Conservation (phyloP, 2,888 invertebrate genomes). For the Epiblema foenella region DNA sequence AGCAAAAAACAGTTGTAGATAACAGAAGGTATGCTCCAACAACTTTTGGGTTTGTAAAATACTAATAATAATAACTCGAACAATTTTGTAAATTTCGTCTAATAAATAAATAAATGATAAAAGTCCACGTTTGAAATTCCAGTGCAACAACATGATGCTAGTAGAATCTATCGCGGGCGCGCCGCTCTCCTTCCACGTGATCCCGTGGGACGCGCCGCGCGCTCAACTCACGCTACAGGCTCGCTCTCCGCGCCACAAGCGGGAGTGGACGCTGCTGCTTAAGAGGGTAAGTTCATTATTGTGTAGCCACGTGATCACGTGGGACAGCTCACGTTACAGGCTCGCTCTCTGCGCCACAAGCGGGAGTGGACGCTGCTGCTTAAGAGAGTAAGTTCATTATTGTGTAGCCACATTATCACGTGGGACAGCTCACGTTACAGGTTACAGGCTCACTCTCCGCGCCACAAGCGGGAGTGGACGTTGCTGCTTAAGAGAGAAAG, state of each 20-base stretch:
- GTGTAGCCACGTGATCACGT: background rate
- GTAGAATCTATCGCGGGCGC: slow-evolving; percentile 98
- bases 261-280: slow-evolving; percentile 87
- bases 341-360: too few relatives aligned
- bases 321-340: too few relatives aligned
- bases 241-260: slow-evolving; percentile 92
- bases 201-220: slow-evolving; percentile 97
- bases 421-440: too few relatives aligned
- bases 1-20: too few relatives aligned
- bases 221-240: slow-evolving; percentile 96
- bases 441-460: too few relatives aligned
- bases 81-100: too few relatives aligned
- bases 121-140: slow-evolving; percentile 52
- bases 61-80: too few relatives aligned
- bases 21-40: too few relatives aligned
- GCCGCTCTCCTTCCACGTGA: slow-evolving; percentile 97
- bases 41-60: too few relatives aligned
- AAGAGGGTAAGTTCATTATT: slow-evolving; percentile 77
- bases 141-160: slow-evolving; percentile 99
- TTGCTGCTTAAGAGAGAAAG: slow-evolving; percentile 81
- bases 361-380: slow-evolving; percentile 69
- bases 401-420: background rate
- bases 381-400: slow-evolving; percentile 77
- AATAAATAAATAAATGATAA: too few relatives aligned
- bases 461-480: background rate